A percentile compares a stretch with the other conserved stretches of the same genome.
phyloP scores from a whole-genome alignment of 2,113 vertebrate genomes.

The Pollimyrus isidori region DNA sequence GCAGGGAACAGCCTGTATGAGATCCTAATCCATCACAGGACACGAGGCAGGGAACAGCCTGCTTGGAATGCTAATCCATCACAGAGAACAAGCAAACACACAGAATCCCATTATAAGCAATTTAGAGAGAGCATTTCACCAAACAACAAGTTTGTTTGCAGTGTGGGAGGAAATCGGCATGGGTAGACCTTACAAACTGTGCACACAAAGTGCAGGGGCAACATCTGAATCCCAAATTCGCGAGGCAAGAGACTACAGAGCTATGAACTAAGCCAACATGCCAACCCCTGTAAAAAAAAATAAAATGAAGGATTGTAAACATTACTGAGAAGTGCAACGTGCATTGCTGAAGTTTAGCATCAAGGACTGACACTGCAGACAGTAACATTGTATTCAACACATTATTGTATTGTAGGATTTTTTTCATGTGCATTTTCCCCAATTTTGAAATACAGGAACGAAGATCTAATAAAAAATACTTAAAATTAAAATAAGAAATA shows the following conservation, averaged over 20 bases:
- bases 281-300: not conserved
- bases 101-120: not conserved
- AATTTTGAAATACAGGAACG: not conserved
- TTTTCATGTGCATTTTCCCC: not conserved
- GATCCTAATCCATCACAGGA: not conserved
- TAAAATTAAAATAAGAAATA: too few relatives aligned
- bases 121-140: not conserved
- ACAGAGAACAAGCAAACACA: not conserved
- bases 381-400: not conserved
- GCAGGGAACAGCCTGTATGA: not conserved
- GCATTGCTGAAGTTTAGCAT: not conserved
- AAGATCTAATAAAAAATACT: constrained; percentile 9
- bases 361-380: not conserved
- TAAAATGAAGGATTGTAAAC: not conserved
- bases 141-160: not conserved
- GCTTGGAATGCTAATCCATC: not conserved
- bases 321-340: not conserved
- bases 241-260: not conserved
- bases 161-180: not conserved
- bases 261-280: not conserved
- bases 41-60: not conserved
- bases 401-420: not conserved
- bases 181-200: not conserved
- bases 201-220: not conserved
- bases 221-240: not conserved